Conservation (phyloP, 2,113 vertebrate genomes). For the Gnathonemus longibarbis region DNA sequence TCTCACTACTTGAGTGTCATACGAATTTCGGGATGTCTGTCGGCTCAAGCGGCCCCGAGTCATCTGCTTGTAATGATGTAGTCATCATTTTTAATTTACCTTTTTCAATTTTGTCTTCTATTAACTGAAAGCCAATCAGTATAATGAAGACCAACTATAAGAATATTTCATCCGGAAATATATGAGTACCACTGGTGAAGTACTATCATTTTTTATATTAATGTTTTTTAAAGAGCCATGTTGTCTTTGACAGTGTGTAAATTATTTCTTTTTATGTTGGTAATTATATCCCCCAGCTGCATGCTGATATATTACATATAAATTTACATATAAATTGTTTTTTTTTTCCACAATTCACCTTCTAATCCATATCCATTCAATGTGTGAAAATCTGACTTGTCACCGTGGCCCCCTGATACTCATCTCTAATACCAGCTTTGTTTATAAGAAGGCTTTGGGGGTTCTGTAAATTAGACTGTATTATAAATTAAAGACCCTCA, state of each 20-base stretch:
- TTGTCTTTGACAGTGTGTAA: neutral
- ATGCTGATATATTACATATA: neutral
- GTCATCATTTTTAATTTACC: neutral
- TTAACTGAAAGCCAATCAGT: neutral
- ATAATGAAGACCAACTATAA: neutral
- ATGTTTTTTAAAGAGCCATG: neutral
- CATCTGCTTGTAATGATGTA: neutral
- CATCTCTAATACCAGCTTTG: neutral
- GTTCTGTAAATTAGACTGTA: neutral
- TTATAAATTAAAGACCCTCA: neutral
- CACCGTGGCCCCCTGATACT: neutral
- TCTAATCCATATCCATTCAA: neutral
- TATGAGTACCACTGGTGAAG: neutral
- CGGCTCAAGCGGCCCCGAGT: neutral
- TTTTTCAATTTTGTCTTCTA: conserved; percentile 2
- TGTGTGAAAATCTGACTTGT: neutral
- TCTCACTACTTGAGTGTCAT: neutral
- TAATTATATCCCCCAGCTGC: neutral
- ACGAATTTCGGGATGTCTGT: neutral
- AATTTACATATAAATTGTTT: conserved; percentile 8
- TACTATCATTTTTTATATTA: conserved; percentile 2
- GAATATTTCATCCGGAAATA: neutral
- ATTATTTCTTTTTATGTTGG: neutral
- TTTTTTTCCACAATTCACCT: neutral
- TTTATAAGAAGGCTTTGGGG: neutral